Evolutionary conservation across 2,113 vertebrate species (phyloP).

Genomic region (Labeo rohita): DNA sequence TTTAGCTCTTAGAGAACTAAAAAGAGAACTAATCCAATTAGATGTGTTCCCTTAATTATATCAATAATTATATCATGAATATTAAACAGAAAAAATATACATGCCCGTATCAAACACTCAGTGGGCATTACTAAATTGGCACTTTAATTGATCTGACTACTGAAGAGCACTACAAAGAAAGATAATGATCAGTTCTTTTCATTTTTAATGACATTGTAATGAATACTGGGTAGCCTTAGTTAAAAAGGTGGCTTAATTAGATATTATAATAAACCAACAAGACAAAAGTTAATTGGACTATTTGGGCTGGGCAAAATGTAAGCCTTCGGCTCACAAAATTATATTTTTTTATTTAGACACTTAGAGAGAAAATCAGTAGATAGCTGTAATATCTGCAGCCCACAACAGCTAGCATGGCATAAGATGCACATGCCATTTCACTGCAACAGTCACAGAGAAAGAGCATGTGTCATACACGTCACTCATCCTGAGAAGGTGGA

Average conservation of each 20-base stretch:
- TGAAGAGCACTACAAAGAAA: slow-evolving; percentile 54
- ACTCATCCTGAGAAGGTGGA: not conserved
- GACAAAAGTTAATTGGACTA: slow-evolving; percentile 6
- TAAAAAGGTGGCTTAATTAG: slow-evolving; percentile 40
- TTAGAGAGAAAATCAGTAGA: not conserved
- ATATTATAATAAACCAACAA: slow-evolving; percentile 9
- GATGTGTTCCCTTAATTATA: slow-evolving; percentile 73
- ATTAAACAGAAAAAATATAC: slow-evolving; percentile 52
- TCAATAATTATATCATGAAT: slow-evolving; percentile 59
- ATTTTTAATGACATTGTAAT: slow-evolving; percentile 60
- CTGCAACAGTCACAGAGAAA: not conserved
- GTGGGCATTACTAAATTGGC: slow-evolving; percentile 66
- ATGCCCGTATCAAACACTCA: slow-evolving; percentile 61
- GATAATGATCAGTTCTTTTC: slow-evolving; percentile 64
- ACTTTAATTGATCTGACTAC: slow-evolving; percentile 54
- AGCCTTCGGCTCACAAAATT: not conserved
- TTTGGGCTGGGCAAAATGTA: not conserved
- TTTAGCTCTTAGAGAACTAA: slow-evolving; percentile 66
- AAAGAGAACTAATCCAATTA: slow-evolving; percentile 71
- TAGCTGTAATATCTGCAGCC: not conserved
- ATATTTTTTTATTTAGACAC: not conserved
- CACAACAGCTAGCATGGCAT: not conserved
- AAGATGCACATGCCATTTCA: not conserved
- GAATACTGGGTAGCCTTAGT: slow-evolving; percentile 52
- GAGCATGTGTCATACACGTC: not conserved